These are phyloP conservation scores for Ylistrum balloti DNA, from an alignment of 1,140 invertebrate genomes.

Conservation along the genomic window DNA sequence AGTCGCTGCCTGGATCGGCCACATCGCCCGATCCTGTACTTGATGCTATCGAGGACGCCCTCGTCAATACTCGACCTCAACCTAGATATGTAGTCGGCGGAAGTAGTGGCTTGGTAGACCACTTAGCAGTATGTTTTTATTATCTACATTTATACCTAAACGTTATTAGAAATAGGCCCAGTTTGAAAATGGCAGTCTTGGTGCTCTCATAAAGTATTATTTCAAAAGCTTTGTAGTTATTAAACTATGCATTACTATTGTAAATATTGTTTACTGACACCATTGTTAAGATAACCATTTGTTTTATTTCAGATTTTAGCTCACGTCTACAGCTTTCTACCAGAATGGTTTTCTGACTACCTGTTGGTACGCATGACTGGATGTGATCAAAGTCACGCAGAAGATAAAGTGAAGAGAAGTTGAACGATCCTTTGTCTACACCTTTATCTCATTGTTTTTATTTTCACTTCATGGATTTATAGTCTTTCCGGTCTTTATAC, in stretches of 20 bases:
- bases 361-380: constrained; percentile 6
- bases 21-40: constrained; percentile 56
- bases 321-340: background rate
- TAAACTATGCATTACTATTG: no score
- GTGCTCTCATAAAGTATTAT: no score
- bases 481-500: no score
- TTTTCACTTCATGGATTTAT: no score
- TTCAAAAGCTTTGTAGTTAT: no score
- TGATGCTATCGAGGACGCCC: constrained; percentile 59
- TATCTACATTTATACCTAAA: no score
- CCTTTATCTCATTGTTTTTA: no score
- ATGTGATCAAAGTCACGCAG: background rate
- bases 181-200: no score
- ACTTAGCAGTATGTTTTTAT: background rate
- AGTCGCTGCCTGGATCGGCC: constrained; percentile 41
- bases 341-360: background rate
- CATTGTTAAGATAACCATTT: no score
- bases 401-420: background rate
- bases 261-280: no score
- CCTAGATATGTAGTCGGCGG: constrained; percentile 57
- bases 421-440: background rate
- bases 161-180: no score
- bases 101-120: background rate
- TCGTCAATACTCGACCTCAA: constrained; percentile 49
- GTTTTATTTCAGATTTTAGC: background rate